Conservation (phyloP, 2,113 vertebrate genomes). For the Brachyhypopomus gauderio region DNA sequence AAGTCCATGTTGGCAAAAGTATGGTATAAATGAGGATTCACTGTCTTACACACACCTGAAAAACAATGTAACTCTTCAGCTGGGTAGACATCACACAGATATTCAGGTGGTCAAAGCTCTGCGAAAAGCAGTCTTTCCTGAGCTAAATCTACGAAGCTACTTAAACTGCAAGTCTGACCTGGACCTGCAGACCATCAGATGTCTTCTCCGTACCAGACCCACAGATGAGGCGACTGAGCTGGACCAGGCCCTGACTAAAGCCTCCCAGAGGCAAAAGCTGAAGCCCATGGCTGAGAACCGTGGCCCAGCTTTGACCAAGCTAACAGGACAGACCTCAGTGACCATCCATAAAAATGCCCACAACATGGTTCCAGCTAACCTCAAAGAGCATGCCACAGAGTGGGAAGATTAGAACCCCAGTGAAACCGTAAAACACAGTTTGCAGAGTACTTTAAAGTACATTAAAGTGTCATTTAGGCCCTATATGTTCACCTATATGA, state of each 20-base stretch:
- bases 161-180: constrained; percentile 74
- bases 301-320: constrained; percentile 48
- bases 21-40: constrained; percentile 51
- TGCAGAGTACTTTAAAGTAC: not conserved
- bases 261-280: constrained; percentile 51
- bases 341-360: constrained; percentile 52
- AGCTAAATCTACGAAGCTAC: constrained; percentile 77
- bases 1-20: constrained; percentile 49
- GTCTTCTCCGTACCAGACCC: constrained; percentile 64
- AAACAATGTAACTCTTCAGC: constrained; percentile 56
- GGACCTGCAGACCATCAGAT: constrained; percentile 67
- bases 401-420: constrained; percentile 73
- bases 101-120: constrained; percentile 64
- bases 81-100: constrained; percentile 58
- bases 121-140: constrained; percentile 66
- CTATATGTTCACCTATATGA: not conserved
- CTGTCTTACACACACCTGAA: constrained; percentile 68
- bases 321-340: constrained; percentile 39
- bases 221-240: constrained; percentile 67
- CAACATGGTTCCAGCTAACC: constrained; percentile 58
- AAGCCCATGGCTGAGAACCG: constrained; percentile 46
- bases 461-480: not conserved
- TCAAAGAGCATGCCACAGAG: constrained; percentile 72
- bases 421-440: constrained; percentile 1
- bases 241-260: constrained; percentile 66